phyloP scores from a whole-genome alignment of 2,113 vertebrate species.

The Muscicapa adusta region DNA sequence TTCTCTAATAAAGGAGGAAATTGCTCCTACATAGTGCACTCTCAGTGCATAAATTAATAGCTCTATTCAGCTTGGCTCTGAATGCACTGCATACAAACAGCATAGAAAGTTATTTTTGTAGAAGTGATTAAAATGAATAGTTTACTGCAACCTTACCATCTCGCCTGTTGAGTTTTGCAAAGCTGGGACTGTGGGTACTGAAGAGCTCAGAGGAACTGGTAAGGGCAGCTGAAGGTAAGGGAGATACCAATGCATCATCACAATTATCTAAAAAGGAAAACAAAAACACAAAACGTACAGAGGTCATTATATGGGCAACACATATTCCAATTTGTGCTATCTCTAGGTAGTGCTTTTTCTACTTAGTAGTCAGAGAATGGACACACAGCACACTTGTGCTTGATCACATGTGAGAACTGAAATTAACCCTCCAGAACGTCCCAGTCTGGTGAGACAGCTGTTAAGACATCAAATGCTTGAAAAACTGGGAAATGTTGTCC shows the following conservation, averaged over 20 bases:
- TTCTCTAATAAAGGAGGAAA: neutral
- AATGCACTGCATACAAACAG: neutral
- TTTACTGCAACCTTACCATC: slow-evolving; percentile 78
- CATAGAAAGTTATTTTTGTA: neutral
- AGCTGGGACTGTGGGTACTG: slow-evolving; percentile 78
- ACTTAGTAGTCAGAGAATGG: neutral
- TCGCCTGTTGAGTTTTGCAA: slow-evolving; percentile 87
- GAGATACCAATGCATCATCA: slow-evolving; percentile 81
- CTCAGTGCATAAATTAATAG: neutral
- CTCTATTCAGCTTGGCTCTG: neutral
- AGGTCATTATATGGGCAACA: slow-evolving; percentile 13
- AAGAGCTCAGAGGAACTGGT: slow-evolving; percentile 87
- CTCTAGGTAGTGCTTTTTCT: neutral
- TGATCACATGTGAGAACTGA: neutral
- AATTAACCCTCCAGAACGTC: neutral
- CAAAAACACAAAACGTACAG: slow-evolving; percentile 36
- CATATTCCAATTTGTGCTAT: neutral
- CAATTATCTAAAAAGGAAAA: slow-evolving; percentile 79
- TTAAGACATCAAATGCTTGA: accelerated
- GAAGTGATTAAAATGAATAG: neutral
- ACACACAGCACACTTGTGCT: neutral
- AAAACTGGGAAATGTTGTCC: neutral
- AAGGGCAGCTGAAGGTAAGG: slow-evolving; percentile 81
- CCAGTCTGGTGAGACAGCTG: neutral
- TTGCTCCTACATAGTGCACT: neutral